Evolutionary conservation across 1,140 invertebrate genomes (phyloP), one percentile per base, ranked within the genome.

Genomic region (Cherax quadricarinatus): DNA sequence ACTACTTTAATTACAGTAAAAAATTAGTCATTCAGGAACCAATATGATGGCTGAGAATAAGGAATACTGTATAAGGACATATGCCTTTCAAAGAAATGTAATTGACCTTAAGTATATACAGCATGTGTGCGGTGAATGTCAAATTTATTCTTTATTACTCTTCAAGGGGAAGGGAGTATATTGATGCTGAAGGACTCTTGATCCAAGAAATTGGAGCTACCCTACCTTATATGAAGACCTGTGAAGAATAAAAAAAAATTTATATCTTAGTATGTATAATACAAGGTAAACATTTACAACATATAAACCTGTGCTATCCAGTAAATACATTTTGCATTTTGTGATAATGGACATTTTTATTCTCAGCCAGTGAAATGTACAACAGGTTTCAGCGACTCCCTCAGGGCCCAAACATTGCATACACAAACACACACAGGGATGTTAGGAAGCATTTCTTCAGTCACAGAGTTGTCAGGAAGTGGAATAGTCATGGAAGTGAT

Each of bases 11-110:
- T n/a, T 75, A 12, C 24, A 75, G 70, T 75, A 75, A 75, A 30
- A 24, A 75, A 75, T 75, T 21, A 75, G 70, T 30, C 70, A 75
- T n/a, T 75, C 70, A 30, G 70, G 70, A n/a, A 75, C 70, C 70
- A 75, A 75, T 14, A 21, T 75, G 70, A 7, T 75, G 70, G 70
- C 70, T 75, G 70, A 30, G 70, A 24, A 75, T 75, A 24, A 75
- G 14, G 70, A 75, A 75, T n/a, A 75, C 70, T 30, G 21, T 30
- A 51, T 4, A 9, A 30, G 24, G 30, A 7, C 57, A 3, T 12
- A 83, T 21, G 6, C 24, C n/a, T 75, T 21, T 21, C 14, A 30
- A 75, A 4, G 24, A 75, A 18, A 70, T 30, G 7, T 30, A 30
- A 75, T 75, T 75, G 21, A 6, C n/a, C 24, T 75, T 30, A 12